A percentile compares a stretch with the other conserved stretches of the same genome.
Evolutionary conservation across 2,888 invertebrate genomes (phyloP).

Genomic region (Dasysyrphus tricinctus): DNA sequence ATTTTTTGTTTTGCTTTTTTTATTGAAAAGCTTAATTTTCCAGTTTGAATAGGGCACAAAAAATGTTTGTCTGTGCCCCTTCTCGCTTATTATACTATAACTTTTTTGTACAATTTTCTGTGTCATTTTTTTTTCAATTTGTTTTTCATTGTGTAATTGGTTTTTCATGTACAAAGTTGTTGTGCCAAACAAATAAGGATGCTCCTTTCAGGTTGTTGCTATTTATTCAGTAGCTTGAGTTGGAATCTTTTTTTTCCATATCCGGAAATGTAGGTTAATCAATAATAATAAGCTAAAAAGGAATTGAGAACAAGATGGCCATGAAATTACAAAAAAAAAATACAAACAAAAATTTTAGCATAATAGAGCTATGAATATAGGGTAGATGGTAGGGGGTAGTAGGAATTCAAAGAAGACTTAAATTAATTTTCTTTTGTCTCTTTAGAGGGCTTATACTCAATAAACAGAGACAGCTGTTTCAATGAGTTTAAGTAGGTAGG

Average conservation of each 20-base stretch:
- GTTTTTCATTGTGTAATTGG: conserved; percentile 55
- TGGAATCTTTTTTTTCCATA: conserved; percentile 24
- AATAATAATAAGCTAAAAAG: conserved; percentile 65
- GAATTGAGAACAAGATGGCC: conserved; percentile 58
- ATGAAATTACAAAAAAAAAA: conserved; percentile 43
- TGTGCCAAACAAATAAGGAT: conserved; percentile 52
- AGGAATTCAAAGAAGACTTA: conserved; percentile 28
- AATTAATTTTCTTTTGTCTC: conserved; percentile 47
- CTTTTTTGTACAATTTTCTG: conserved; percentile 22
- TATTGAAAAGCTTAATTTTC: conserved; percentile 42
- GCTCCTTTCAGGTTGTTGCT: conserved; percentile 56
- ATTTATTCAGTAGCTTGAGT: conserved; percentile 51
- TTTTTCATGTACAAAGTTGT: conserved; percentile 64
- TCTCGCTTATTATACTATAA: background rate
- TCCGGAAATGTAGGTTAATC: conserved; percentile 65
- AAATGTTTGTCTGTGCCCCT: conserved; percentile 12
- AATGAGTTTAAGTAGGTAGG: conserved; percentile 30
- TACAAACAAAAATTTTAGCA: conserved; percentile 6
- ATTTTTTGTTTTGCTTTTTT: background rate
- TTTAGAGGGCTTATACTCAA: conserved; percentile 20
- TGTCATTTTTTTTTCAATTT: conserved; percentile 22
- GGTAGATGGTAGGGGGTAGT: background rate
- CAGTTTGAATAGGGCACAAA: conserved; percentile 28
- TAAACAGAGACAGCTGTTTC: conserved; percentile 36
- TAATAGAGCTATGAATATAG: background rate